Evolutionary conservation across 2,113 vertebrate species (phyloP), one percentile per base, ranked within the genome.

Genomic region (Chaetodon auriga): DNA sequence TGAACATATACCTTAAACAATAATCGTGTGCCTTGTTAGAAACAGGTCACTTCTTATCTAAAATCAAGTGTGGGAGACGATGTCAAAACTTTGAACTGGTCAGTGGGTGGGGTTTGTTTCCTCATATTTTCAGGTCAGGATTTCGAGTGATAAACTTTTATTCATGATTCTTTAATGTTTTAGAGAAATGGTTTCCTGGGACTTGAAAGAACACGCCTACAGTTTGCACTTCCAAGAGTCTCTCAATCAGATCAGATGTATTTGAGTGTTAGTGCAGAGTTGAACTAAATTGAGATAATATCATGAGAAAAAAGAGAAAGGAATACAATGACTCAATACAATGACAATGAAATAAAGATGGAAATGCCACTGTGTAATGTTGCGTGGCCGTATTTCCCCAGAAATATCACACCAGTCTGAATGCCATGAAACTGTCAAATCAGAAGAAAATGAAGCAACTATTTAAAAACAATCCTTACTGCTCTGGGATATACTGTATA

Each of bases 351-450:
- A 61, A 61, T 53, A 41, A 43, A 15, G 35, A 30, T 45, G 7
- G 16, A 54, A 65, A 74, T 45, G 53, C 11, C 12, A n/a, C 19
- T 51, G 69, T 38, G 10, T 48, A 65, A 71, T 68, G 4, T 36
- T 61, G n/a, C 30, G 21, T 10, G 0, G 12, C 35, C 57, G 16
- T 58, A 23, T 55, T 48, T 12, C 19, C 15, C 13, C 0, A 18
- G 55, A 70, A 48, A 75, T 36, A 54, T 58, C 14, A 75, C 1
- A 2, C 21, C 45, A 49, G n/a, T 54, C 30, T 69, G 45, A 58
- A 18, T 30, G 61, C 63, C 53, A 77, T 65, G 10, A 74, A 75
- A 75, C 68, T 60, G 46, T 60, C 10, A 70, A 75, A 77, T 43
- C 35, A 38, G 68, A 35, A 79, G 45, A 54, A 71, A 63, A 11